Conservation (phyloP, 2,797 vertebrate genomes). For the Oreonectes daqikongensis region DNA sequence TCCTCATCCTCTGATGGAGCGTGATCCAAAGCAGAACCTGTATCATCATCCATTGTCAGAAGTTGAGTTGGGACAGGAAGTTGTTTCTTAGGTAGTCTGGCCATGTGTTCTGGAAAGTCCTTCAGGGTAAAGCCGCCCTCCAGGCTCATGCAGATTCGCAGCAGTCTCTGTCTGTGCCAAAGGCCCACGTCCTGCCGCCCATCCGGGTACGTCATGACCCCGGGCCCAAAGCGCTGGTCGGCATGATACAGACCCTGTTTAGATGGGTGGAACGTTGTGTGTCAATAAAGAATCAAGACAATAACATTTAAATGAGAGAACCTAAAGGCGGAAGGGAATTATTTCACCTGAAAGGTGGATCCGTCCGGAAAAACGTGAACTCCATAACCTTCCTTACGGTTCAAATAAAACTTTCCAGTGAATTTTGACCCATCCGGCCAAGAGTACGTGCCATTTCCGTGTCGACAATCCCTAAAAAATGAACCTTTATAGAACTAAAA, state of each 20-base stretch:
- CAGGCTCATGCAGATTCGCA: slow-evolving; percentile 74
- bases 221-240: slow-evolving; percentile 83
- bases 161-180: slow-evolving; percentile 78
- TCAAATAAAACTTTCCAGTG: slow-evolving; percentile 85
- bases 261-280: neutral
- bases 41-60: neutral
- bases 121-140: slow-evolving; percentile 73
- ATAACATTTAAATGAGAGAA: too few relatives aligned
- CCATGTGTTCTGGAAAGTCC: slow-evolving; percentile 70
- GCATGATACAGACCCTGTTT: slow-evolving; percentile 83
- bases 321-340: neutral
- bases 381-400: slow-evolving; percentile 85
- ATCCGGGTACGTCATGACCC: slow-evolving; percentile 77
- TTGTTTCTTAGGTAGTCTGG: slow-evolving; percentile 27
- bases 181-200: slow-evolving; percentile 83
- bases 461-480: slow-evolving; percentile 84
- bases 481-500: slow-evolving; percentile 80
- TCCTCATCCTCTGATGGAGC: slow-evolving; percentile 68
- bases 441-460: slow-evolving; percentile 79
- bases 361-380: slow-evolving; percentile 73
- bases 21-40: fast-evolving
- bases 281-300: too few relatives aligned
- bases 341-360: slow-evolving; percentile 79
- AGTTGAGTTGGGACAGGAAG: slow-evolving; percentile 44
- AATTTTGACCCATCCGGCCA: slow-evolving; percentile 84